These are phyloP conservation scores for Whitmania pigra DNA, from an alignment of 1,140 invertebrate genomes.

Conservation along the genomic window DNA sequence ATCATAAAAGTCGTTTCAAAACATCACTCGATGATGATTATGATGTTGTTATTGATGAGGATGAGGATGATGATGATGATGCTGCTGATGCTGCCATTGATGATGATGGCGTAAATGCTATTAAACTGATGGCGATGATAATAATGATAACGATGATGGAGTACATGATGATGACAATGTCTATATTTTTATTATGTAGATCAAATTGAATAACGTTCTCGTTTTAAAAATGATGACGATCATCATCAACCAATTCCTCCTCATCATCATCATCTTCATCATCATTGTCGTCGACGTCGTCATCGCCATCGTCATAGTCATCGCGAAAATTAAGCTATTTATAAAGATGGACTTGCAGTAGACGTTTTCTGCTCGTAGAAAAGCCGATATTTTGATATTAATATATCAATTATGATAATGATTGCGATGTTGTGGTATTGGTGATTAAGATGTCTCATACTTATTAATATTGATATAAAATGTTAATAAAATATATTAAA, in stretches of 20 bases:
- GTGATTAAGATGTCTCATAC: too few species aligned
- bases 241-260: not conserved
- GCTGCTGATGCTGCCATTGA: not conserved
- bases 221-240: not conserved
- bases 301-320: not conserved
- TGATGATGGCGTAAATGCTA: not conserved
- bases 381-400: too few species aligned
- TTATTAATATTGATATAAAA: too few species aligned
- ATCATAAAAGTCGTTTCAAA: too few species aligned
- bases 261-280: not conserved
- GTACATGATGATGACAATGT: not conserved
- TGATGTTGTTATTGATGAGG: not conserved
- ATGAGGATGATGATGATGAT: too few species aligned
- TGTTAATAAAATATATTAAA: too few species aligned
- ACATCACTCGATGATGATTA: not conserved
- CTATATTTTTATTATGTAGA: not conserved
- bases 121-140: not conserved
- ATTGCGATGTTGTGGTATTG: too few species aligned
- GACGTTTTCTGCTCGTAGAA: too few species aligned
- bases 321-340: not conserved
- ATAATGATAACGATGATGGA: not conserved
- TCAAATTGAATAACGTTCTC: not conserved
- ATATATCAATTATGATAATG: too few species aligned
- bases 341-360: not conserved
- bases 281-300: not conserved